These are phyloP conservation scores for Carapus acus DNA, from an alignment of 2,797 vertebrate species.

Conservation along the genomic window DNA sequence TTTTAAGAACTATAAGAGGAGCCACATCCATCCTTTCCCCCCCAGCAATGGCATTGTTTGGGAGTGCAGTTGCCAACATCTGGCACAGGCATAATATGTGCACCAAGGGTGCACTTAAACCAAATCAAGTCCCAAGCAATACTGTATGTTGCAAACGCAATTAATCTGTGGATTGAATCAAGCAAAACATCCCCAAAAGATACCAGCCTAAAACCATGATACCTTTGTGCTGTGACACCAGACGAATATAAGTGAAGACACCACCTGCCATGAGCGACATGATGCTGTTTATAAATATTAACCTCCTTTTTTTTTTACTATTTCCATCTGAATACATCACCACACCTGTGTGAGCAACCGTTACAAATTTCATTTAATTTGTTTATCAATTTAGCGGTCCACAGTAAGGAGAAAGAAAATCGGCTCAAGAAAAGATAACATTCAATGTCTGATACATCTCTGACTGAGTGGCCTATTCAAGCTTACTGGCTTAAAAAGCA, in stretches of 20 bases:
- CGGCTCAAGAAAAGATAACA: too few species aligned
- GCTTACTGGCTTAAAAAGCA: too few species aligned
- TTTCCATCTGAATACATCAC: too few species aligned
- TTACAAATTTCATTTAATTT: too few species aligned
- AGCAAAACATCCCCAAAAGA: constrained; percentile 22
- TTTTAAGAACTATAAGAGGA: constrained; percentile 22
- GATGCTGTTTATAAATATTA: background rate
- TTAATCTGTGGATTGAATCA: constrained; percentile 51
- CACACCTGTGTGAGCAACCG: too few species aligned
- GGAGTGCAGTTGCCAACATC: constrained; percentile 58
- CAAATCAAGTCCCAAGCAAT: constrained; percentile 50
- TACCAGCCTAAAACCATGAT: constrained; percentile 4
- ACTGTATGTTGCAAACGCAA: constrained; percentile 46
- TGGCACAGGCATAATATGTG: constrained; percentile 48
- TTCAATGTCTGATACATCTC: too few species aligned
- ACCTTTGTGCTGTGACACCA: constrained; percentile 20
- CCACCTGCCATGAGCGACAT: background rate
- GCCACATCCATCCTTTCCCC: constrained; percentile 34
- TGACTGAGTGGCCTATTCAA: too few species aligned
- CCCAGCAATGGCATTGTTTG: constrained; percentile 34
- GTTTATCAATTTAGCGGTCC: too few species aligned
- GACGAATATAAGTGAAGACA: constrained; percentile 1
- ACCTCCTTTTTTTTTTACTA: too few species aligned
- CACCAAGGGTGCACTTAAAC: constrained; percentile 55
- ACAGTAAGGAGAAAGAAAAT: too few species aligned